Evolutionary conservation across 2,113 vertebrate species (phyloP).

Genomic region (Apistogramma diplotaenia): DNA sequence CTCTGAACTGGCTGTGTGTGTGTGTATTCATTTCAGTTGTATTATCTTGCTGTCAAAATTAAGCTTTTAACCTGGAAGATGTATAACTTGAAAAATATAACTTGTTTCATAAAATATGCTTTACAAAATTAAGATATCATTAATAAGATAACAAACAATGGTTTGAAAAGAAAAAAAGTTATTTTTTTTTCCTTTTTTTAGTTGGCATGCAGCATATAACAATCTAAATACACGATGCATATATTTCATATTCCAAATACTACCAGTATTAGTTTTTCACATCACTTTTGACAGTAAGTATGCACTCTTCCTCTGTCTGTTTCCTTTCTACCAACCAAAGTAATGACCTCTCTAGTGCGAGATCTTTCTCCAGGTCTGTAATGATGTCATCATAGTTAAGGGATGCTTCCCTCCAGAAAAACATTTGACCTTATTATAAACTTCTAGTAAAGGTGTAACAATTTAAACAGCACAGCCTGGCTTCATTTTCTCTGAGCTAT

Average conservation of each 20-base stretch:
- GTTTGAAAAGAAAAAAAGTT: neutral
- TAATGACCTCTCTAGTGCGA: neutral
- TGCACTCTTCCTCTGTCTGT: neutral
- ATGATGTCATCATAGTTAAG: neutral
- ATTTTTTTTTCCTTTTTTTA: neutral
- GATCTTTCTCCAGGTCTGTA: conserved; percentile 1
- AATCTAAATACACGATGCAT: neutral
- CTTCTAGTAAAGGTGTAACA: neutral
- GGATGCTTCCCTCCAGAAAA: neutral
- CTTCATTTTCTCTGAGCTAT: neutral
- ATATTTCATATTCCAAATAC: neutral
- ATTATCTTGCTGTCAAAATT: neutral
- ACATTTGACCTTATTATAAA: conserved; percentile 10
- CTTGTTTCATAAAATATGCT: neutral
- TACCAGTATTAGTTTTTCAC: neutral
- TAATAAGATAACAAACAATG: neutral
- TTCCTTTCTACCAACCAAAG: neutral
- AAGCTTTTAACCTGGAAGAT: no score
- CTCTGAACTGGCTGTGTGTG: neutral
- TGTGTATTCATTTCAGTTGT: neutral
- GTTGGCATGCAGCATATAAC: neutral
- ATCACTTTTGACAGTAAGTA: neutral
- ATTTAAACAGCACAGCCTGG: neutral
- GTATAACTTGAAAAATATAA: no score
- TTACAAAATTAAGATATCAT: neutral